Evolutionary conservation across 2,888 invertebrate species (phyloP).

Genomic region (Leptopterna dolabrata): DNA sequence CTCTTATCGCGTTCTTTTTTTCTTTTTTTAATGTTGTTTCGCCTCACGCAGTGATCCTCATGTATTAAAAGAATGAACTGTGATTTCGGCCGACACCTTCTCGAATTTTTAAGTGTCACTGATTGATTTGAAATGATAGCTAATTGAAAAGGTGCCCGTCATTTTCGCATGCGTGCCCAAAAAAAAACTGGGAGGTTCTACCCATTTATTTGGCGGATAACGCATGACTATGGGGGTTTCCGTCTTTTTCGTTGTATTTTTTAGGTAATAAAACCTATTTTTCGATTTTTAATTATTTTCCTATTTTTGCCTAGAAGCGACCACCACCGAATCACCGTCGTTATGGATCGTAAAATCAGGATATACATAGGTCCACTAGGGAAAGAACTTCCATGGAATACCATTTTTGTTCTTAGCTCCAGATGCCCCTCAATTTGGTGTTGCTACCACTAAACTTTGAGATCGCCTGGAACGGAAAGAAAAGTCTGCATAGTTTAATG

Average conservation of each 20-base stretch:
- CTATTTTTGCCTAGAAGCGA: too few relatives aligned
- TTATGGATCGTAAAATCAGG: too few relatives aligned
- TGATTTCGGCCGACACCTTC: not conserved
- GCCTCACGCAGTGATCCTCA: not conserved
- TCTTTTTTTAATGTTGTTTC: not conserved
- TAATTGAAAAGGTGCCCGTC: not conserved
- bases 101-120: not conserved
- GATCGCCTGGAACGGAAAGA: too few relatives aligned
- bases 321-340: too few relatives aligned
- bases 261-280: not conserved
- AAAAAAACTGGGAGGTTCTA: not conserved
- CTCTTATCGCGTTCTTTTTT: not conserved
- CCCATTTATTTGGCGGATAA: not conserved
- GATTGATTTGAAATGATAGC: conserved; percentile 6
- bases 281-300: too few relatives aligned
- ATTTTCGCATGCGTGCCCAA: not conserved
- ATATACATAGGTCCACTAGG: too few relatives aligned
- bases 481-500: too few relatives aligned
- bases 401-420: too few relatives aligned
- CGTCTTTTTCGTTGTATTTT: too few relatives aligned
- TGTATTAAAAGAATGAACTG: not conserved
- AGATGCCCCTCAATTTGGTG: too few relatives aligned
- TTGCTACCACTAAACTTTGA: too few relatives aligned
- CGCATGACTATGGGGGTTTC: not conserved
- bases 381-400: too few relatives aligned